Evolutionary conservation across 2,797 vertebrate species (phyloP).

Genomic region (Menidia menidia): DNA sequence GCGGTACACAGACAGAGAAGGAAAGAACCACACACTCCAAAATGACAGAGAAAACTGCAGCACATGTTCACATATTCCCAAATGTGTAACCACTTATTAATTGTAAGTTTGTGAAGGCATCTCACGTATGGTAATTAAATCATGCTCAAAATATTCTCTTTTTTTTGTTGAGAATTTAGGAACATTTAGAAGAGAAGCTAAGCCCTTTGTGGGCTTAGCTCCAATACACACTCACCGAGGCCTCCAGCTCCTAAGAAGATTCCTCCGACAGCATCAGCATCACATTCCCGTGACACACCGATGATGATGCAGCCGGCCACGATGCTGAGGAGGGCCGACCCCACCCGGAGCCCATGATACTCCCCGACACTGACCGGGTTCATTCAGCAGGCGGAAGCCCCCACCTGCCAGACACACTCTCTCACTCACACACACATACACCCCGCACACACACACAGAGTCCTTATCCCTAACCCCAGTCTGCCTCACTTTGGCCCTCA

Average conservation of each 20-base stretch:
- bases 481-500: conserved; percentile 27
- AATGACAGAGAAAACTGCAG: no score
- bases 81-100: no score
- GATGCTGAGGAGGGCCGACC: conserved; percentile 85
- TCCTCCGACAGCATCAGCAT: conserved; percentile 85
- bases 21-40: no score
- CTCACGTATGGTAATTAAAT: no score
- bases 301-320: conserved; percentile 90
- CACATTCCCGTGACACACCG: conserved; percentile 86
- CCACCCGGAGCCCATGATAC: conserved; percentile 87
- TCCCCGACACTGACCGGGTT: conserved; percentile 84
- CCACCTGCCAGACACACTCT: conserved; percentile 40
- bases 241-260: conserved; percentile 86
- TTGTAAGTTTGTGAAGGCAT: no score
- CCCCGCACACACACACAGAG: neutral
- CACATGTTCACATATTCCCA: no score
- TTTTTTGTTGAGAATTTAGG: neutral
- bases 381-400: conserved; percentile 78
- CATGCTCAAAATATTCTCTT: neutral
- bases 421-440: conserved; percentile 14
- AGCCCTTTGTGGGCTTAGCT: neutral
- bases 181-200: neutral
- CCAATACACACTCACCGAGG: conserved; percentile 78
- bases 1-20: no score
- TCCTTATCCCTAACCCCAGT: conserved; percentile 14